Base-by-base conservation (phyloP, 37 sponge, comb jelly and placozoan genomes). In the Chondrilla cf. caribensis region DNA sequence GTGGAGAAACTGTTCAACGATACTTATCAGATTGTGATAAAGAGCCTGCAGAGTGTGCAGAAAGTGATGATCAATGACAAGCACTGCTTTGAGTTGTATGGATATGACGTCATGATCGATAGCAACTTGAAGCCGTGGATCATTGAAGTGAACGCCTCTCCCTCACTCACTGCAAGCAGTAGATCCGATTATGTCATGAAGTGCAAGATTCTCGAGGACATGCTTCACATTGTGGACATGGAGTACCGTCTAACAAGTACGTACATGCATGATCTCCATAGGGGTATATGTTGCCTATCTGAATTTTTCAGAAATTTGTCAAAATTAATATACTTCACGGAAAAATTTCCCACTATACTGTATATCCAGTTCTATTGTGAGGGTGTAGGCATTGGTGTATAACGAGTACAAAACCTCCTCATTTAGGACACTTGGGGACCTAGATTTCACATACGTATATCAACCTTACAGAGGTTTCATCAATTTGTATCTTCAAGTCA, bases 81-180 rank as follows among this genome's bases (percentile, higher is more conserved):
- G 58, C 99, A 99, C 84, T 96, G 99, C 42, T 96, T 99, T 86
- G 99, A 99, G 73, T 54, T 99, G 79, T 99, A 99, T 76, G 99
- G 99, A 11, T 99, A 94, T 86, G 99, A 99, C 79, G 90, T 99
- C 38, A 80, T 99, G 84, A 87, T 99, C 73, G 99, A 99, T 80
- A 84, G 87, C 0, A 88, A 86, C 44, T 79, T 99, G 33, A 99
- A 99, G 79, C 99, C 99, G 25, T 96, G 97, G 97, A 87, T 99
- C 32, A 87, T 99, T 37, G 99, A 99, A 58, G 95, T 99, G 55
- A 99, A 99, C 70, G 99, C 99, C 28, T 94, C 97, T 41, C 99
- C 99, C 54, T 95, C 95, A 25, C 88, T 99, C 25, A 95, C 99
- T 6, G 99, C 99, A 11, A 96, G 97, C 72, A 99, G 97, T 77